These are phyloP conservation scores for Aeoliscus strigatus DNA, from an alignment of 2,797 vertebrate genomes.

Conservation along the genomic window DNA sequence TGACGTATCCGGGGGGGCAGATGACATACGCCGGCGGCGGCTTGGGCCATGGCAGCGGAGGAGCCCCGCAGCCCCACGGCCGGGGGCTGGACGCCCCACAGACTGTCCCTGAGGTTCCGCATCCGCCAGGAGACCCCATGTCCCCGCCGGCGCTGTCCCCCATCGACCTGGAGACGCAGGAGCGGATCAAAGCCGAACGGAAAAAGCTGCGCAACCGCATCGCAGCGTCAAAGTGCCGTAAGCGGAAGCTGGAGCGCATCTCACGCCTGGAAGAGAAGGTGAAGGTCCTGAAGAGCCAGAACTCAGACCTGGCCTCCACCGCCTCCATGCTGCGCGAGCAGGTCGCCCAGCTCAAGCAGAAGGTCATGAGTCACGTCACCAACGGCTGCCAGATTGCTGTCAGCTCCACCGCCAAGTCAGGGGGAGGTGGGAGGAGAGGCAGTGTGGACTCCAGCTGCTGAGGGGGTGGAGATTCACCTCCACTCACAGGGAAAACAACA, in stretches of 20 bases:
- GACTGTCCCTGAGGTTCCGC: slow-evolving; percentile 81
- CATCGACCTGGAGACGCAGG: slow-evolving; percentile 83
- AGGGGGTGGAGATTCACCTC: slow-evolving; percentile 26
- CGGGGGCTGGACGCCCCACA: slow-evolving; percentile 80
- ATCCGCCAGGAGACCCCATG: slow-evolving; percentile 62
- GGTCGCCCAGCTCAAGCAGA: slow-evolving; percentile 85
- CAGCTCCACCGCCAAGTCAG: slow-evolving; percentile 51
- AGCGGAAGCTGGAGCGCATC: slow-evolving; percentile 85
- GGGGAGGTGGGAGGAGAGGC: slow-evolving; percentile 45
- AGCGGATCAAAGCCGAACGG: slow-evolving; percentile 84
- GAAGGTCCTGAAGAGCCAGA: slow-evolving; percentile 84
- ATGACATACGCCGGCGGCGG: slow-evolving; percentile 53
- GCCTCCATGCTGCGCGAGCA: slow-evolving; percentile 82
- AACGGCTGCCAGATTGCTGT: slow-evolving; percentile 82
- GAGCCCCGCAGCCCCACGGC: slow-evolving; percentile 49
- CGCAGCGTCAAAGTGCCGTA: slow-evolving; percentile 87
- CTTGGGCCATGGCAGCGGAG: slow-evolving; percentile 33
- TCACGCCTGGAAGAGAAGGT: slow-evolving; percentile 86
- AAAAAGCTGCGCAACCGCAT: slow-evolving; percentile 87
- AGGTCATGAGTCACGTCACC: slow-evolving; percentile 85
- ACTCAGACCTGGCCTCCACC: slow-evolving; percentile 84
- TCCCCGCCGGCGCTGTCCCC: slow-evolving; percentile 77
- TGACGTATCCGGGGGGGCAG: slow-evolving; percentile 60
- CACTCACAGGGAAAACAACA: too few species aligned
- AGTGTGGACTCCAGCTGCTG: slow-evolving; percentile 71